Conservation (phyloP, 2,797 vertebrate genomes). For the Phaenicophaeus curvirostris region DNA sequence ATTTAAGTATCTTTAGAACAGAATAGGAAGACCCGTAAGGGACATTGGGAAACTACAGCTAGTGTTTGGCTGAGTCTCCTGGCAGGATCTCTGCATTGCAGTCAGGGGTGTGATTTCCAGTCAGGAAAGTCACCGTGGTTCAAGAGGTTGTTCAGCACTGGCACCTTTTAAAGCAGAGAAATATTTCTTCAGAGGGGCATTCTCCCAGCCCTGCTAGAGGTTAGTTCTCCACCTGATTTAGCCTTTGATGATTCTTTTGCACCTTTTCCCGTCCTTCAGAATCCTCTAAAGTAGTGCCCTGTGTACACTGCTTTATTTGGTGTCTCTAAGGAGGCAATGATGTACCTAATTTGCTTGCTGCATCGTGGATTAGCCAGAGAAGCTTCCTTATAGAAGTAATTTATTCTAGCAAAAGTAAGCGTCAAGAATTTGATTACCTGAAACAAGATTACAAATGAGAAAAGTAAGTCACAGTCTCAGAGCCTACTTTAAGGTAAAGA, state of each 20-base stretch:
- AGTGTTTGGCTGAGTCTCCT: not conserved
- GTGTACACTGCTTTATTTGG: not conserved
- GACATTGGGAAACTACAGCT: not conserved
- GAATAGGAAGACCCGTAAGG: not conserved
- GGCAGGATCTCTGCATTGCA: not conserved
- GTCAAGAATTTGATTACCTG: not conserved
- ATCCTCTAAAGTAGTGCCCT: not conserved
- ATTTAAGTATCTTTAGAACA: not conserved
- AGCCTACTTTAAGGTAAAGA: not conserved
- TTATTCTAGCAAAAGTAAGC: not conserved
- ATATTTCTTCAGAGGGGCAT: not conserved
- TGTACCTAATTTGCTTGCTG: not conserved
- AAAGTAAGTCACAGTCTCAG: not conserved
- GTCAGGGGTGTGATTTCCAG: not conserved
- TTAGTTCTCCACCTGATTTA: not conserved
- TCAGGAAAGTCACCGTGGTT: not conserved
- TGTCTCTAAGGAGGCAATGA: not conserved
- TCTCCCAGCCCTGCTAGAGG: fast-evolving
- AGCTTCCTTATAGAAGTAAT: not conserved
- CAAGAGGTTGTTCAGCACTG: not conserved
- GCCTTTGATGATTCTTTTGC: not conserved
- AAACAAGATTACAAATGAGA: not conserved
- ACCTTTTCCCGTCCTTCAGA: not conserved
- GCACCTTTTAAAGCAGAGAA: not conserved
- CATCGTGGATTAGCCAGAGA: not conserved